A percentile compares a stretch with the other conserved stretches of the same genome.
Conservation (phyloP, 2,797 vertebrate genomes). For the Lemur catta region DNA sequence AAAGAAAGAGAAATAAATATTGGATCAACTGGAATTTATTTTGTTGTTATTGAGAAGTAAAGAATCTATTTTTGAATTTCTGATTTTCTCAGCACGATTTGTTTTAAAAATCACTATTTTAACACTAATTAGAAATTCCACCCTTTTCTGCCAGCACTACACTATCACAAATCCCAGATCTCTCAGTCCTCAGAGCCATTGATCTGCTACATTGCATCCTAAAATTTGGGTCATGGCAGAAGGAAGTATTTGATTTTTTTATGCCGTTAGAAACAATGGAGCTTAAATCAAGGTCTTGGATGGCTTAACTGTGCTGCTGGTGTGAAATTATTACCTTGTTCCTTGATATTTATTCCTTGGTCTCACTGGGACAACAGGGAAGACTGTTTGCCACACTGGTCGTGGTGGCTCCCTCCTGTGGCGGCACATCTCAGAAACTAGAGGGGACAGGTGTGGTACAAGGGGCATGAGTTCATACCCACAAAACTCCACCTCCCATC, state of each 20-base stretch:
- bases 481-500: neutral
- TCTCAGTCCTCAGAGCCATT: neutral
- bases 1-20: neutral
- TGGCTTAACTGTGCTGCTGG: neutral
- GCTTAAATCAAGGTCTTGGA: neutral
- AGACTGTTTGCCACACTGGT: neutral
- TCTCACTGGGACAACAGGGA: neutral
- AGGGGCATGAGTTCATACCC: neutral
- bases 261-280: neutral
- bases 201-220: neutral
- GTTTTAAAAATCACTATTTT: constrained; percentile 9
- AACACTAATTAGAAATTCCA: constrained; percentile 9
- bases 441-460: neutral
- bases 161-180: neutral
- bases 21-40: constrained; percentile 17
- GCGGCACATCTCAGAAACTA: neutral
- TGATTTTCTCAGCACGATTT: neutral
- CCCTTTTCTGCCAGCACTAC: neutral
- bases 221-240: neutral
- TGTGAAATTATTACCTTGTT: neutral
- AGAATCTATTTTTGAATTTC: neutral
- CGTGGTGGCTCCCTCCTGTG: neutral
- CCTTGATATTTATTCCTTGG: neutral
- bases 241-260: neutral
- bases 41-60: constrained; percentile 3